Evolutionary conservation across 23 tunicate genomes (phyloP), one percentile per base, ranked within the genome.

Genomic region (Halocynthia aurantium): DNA sequence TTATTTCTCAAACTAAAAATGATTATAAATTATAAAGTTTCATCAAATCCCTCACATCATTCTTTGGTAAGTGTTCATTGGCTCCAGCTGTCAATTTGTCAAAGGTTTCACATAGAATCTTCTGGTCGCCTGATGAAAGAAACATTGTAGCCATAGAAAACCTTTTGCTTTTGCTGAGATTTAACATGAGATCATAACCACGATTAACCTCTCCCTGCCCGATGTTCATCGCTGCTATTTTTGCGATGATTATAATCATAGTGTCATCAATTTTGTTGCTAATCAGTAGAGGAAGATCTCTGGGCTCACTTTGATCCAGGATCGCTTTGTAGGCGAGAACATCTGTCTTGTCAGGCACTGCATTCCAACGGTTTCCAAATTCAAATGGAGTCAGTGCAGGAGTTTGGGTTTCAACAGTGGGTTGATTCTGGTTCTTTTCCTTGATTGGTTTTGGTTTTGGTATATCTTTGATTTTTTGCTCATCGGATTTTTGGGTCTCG

Each of bases 211-310:
- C 83, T 7, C 70, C 65, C 8, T 52, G 60, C n/a, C 10, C 55
- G 7, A 81, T 9, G 49, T 90, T 84, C 7, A 52, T 7, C 62
- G 61, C 84, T 6, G 90, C 86, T 40, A 85, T 77, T 49, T 81
- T 50, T 6, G 97, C 82, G 31, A 85, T 64, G 50, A 77, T 82
- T 7, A 64, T 55, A 69, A 90, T 90, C 83, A 85, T 66, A 70
- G 86, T 92, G 60, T 87, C 98, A 61, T 72, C 76, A 22, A 82
- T 86, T 69, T 92, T 92, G 88, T 92, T 92, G 82, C 87, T 86
- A 7, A 92, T 73, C 70, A 92, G 70, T 8, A 53, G 54, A 20
- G 92, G 92, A 9, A 92, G 63, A 7, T 65, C 61, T 10, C 78
- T 65, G 7, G 75, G 62, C 7, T 67, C 57, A 10, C 75, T 75